phyloP scores from a whole-genome alignment of 1,140 invertebrate genomes.

The Halotydeus destructor region DNA sequence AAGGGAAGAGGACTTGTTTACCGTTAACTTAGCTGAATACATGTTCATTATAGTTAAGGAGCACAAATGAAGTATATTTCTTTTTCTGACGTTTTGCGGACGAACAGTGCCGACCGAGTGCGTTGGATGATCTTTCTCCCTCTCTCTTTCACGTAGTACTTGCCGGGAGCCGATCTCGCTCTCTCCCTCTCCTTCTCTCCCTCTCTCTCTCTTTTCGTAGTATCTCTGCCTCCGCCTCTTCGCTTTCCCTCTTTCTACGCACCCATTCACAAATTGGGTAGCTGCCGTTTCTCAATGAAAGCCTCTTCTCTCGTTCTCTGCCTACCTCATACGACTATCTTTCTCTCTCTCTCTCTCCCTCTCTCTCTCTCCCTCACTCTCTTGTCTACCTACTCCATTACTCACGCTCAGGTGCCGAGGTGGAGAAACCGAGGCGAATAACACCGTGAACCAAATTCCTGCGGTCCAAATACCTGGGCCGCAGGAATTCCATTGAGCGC shows the following conservation, averaged over 20 bases:
- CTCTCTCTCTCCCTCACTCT: conserved; percentile 7
- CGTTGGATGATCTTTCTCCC: background rate
- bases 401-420: too few relatives aligned
- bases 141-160: background rate
- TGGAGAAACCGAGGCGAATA: too few relatives aligned
- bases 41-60: too few relatives aligned
- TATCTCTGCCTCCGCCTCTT: background rate
- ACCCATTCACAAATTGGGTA: too few relatives aligned
- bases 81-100: background rate
- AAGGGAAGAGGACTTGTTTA: too few relatives aligned
- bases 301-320: background rate
- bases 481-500: too few relatives aligned
- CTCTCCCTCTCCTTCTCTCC: conserved; percentile 6
- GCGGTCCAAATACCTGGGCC: too few relatives aligned
- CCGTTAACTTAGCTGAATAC: too few relatives aligned
- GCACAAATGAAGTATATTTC: background rate
- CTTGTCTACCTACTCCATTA: conserved; percentile 8
- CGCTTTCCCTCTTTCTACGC: too few relatives aligned
- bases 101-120: background rate
- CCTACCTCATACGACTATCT: too few relatives aligned
- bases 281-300: too few relatives aligned
- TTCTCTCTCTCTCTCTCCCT: conserved; percentile 6
- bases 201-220: conserved; percentile 1
- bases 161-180: background rate
- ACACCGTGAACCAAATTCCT: too few relatives aligned